These are phyloP conservation scores for Halcyon chelicuti DNA, from an alignment of 2,797 vertebrate species.

Conservation along the genomic window DNA sequence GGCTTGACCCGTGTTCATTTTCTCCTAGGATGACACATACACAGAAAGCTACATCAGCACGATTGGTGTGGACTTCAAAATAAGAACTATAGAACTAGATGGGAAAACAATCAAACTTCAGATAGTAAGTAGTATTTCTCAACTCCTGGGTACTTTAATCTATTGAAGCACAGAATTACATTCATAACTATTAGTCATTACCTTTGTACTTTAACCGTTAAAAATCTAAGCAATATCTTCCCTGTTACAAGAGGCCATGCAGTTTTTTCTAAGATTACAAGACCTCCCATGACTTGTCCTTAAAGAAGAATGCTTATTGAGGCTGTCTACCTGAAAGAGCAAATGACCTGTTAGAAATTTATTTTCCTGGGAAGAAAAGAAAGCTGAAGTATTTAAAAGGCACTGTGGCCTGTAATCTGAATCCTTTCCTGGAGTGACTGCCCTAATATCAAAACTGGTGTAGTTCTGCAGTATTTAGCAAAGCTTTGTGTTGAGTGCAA, in stretches of 20 bases:
- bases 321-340: not conserved
- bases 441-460: rapidly evolving
- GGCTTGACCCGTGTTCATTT: not conserved
- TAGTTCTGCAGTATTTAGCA: not conserved
- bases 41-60: conserved; percentile 99
- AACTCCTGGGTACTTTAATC: not conserved
- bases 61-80: conserved; percentile 99
- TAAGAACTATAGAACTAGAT: conserved; percentile 99
- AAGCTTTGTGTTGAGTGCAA: not conserved
- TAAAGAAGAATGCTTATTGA: not conserved
- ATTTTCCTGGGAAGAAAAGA: not conserved
- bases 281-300: not conserved
- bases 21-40: conserved; percentile 94
- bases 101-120: conserved; percentile 99
- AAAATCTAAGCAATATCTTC: not conserved
- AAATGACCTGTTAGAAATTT: not conserved
- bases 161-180: not conserved
- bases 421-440: not conserved
- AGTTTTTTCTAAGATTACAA: not conserved
- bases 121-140: conserved; percentile 87
- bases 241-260: not conserved
- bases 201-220: not conserved
- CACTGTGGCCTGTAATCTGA: not conserved
- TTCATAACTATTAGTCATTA: not conserved
- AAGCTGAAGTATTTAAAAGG: not conserved